Evolutionary conservation across 2,888 invertebrate species (phyloP), one percentile per base, ranked within the genome.

Genomic region (Colostygia pectinataria): DNA sequence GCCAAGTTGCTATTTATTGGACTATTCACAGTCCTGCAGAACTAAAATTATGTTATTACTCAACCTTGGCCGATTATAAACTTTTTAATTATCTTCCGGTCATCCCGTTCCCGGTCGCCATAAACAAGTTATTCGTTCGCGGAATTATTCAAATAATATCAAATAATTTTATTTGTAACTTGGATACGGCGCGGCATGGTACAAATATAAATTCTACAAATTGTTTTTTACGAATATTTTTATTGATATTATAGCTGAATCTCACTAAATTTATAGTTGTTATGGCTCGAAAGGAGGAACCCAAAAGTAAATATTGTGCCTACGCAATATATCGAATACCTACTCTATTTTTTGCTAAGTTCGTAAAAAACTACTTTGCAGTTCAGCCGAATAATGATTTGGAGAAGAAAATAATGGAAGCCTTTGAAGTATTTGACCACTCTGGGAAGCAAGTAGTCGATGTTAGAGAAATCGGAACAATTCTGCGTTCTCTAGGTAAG

Each of bases 381-480:
- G 92, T 92, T 58, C 66, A 74, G 55, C 83, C 93, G 20, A 92
- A 91, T 51, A 94, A 93, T 65, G 95, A 95, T 53, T 83, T 96
- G 64, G 95, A 96, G 69, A 93, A 93, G 71, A 94, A 92, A 83
- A 95, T 98, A 45, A 94, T 94, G 2, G 97, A 97, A 67, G 95
- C 96, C 1, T 98, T 98, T 79, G 95, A 95, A 70, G 94, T 98
- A 14, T 98, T 98, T 75, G 98, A 98, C 76, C 97, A 96, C 83
- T 94, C 96, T 41, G 95, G 94, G 37, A 96, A 94, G 69, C 96
- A 96, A 86, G 94, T 95, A 1, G 95, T 98, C 0, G 98, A 98
- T 86, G 94, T 96, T 0, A 92, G 98, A 67, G 98, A 98, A 92
- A 93, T 98, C 45, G 97, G 97, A 33, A 97, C 98, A 0, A 96